Conservation (phyloP, 2,888 invertebrate genomes). For the Hemaris fuciformis region DNA sequence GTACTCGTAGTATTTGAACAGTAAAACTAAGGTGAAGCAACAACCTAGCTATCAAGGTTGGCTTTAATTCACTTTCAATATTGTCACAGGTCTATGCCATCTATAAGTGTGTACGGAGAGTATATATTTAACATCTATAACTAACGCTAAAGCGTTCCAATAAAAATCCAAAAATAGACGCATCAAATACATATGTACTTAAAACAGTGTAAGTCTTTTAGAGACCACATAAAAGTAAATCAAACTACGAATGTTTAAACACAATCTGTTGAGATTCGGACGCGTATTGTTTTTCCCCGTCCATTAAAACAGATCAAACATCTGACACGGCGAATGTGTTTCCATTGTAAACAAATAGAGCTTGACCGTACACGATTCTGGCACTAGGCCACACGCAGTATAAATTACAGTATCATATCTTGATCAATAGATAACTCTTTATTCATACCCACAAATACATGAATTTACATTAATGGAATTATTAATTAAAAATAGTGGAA, state of each 20-base stretch:
- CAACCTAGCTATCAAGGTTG: too few relatives aligned
- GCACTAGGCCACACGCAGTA: conserved; percentile 22
- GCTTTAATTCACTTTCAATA: too few relatives aligned
- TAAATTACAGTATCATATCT: conserved; percentile 12
- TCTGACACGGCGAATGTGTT: conserved; percentile 66
- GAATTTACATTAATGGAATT: too few relatives aligned
- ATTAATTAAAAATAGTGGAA: too few relatives aligned
- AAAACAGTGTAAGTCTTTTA: conserved; percentile 9
- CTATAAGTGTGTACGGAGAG: too few relatives aligned
- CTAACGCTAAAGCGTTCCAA: conserved; percentile 11
- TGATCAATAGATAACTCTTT: too few relatives aligned
- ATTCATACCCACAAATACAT: too few relatives aligned
- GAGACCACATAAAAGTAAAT: conserved; percentile 23
- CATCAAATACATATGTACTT: background rate
- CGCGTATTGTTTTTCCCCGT: conserved; percentile 54
- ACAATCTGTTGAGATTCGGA: conserved; percentile 17
- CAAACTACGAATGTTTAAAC: conserved; percentile 18
- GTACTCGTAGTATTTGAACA: too few relatives aligned
- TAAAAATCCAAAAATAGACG: background rate
- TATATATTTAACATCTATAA: background rate
- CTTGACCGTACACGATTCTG: conserved; percentile 18
- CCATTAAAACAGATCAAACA: conserved; percentile 67
- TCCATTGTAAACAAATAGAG: conserved; percentile 62
- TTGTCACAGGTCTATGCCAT: too few relatives aligned
- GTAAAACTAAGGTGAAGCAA: too few relatives aligned